phyloP scores from a whole-genome alignment of 1,140 invertebrate species.

The Helicoverpa armigera region DNA sequence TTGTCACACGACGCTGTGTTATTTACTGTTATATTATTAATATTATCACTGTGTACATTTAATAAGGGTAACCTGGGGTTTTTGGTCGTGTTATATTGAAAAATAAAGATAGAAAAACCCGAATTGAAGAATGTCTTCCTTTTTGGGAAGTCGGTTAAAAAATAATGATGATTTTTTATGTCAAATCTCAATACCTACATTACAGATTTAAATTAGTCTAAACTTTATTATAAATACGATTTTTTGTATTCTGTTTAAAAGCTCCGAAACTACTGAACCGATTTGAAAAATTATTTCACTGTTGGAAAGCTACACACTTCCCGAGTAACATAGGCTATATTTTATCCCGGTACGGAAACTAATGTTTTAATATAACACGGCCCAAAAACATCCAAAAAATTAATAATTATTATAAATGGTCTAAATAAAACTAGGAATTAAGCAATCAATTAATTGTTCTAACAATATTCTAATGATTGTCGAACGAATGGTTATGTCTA shows the following conservation, averaged over 20 bases:
- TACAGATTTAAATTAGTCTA: too few species aligned
- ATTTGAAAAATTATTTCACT: too few species aligned
- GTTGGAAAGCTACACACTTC: too few species aligned
- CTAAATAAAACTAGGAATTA: constrained; percentile 28
- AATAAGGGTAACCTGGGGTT: neutral
- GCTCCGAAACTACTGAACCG: too few species aligned
- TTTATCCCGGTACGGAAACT: neutral
- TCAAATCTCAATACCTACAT: too few species aligned
- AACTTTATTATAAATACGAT: too few species aligned
- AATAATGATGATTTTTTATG: too few species aligned
- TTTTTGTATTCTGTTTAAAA: too few species aligned
- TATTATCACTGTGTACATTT: constrained; percentile 4
- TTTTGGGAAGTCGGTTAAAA: too few species aligned
- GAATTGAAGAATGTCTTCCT: too few species aligned
- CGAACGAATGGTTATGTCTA: neutral
- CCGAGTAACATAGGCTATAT: neutral
- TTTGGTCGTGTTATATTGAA: neutral
- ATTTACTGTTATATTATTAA: neutral
- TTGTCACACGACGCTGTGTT: constrained; percentile 19
- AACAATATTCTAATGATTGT: constrained; percentile 15
- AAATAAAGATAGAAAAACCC: too few species aligned
- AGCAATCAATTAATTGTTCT: constrained; percentile 3
- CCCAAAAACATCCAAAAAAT: neutral
- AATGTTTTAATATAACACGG: neutral
- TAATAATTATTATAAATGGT: neutral